Percentiles rank a stretch among this genome's conserved stretches.
These are phyloP conservation scores for Gnathonemus echidnorhynchus DNA, from an alignment of 2,113 vertebrate genomes.

Conservation along the genomic window DNA sequence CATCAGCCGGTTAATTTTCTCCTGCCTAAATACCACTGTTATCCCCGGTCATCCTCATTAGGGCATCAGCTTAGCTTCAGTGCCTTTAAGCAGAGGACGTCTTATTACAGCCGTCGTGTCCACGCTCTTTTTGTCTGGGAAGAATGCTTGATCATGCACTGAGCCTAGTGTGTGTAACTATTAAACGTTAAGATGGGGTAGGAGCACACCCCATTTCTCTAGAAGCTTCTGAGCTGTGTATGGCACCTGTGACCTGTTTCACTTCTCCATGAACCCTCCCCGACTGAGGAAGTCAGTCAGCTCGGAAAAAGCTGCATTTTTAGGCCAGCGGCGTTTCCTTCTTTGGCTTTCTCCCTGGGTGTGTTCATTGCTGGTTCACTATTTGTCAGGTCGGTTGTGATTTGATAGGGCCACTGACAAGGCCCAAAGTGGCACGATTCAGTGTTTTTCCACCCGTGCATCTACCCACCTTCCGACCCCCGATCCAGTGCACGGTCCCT, in stretches of 20 bases:
- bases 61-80: neutral
- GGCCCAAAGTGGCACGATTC: neutral
- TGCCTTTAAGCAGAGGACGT: neutral
- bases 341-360: conserved; percentile 20
- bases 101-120: neutral
- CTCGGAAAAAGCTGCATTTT: neutral
- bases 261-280: neutral
- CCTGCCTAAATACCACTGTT: too few species aligned
- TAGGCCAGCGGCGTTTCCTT: neutral
- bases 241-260: neutral
- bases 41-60: neutral
- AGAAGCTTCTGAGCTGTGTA: neutral
- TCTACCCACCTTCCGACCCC: neutral
- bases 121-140: neutral
- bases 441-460: neutral
- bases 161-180: neutral
- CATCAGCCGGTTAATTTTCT: neutral
- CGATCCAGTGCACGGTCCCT: neutral
- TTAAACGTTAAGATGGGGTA: neutral
- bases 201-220: neutral
- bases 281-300: neutral
- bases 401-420: neutral
- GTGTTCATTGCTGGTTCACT: neutral
- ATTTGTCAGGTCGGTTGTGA: neutral
- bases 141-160: neutral